Percentiles rank a stretch among this genome's conserved stretches.
Conservation (phyloP, 2,888 invertebrate genomes). For the Callyntrura sp. region DNA sequence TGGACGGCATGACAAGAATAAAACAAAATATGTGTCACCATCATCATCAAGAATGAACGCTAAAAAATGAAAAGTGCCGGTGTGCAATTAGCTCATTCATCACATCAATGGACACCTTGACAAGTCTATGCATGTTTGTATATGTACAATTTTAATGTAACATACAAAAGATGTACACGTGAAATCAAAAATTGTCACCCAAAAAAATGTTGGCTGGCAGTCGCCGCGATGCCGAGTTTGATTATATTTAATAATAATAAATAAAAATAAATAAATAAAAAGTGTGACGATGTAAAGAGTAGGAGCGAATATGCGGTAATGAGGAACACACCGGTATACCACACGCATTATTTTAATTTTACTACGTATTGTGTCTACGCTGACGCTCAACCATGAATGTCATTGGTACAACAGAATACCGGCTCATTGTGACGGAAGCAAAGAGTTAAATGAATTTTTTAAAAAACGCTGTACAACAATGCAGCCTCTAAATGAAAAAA, state of each 20-base stretch:
- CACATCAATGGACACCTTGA: constrained; percentile 37
- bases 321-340: constrained; percentile 4
- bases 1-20: constrained; percentile 58
- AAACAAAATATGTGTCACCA: constrained; percentile 69
- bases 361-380: neutral
- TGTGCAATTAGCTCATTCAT: constrained; percentile 68
- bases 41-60: constrained; percentile 1
- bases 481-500: constrained; percentile 27
- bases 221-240: neutral
- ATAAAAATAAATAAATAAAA: constrained; percentile 12
- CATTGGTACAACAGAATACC: neutral
- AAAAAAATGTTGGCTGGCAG: neutral
- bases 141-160: neutral
- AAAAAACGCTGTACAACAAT: constrained; percentile 10
- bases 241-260: neutral
- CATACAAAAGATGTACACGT: neutral
- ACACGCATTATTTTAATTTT: neutral
- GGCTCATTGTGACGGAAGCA: constrained; percentile 35
- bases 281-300: constrained; percentile 15
- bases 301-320: neutral
- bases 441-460: constrained; percentile 20
- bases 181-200: neutral
- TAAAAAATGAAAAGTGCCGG: constrained; percentile 62
- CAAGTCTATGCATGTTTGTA: constrained; percentile 33
- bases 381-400: neutral